phyloP scores from a whole-genome alignment of 2,888 invertebrate species.

The Hanleya hanleyi region DNA sequence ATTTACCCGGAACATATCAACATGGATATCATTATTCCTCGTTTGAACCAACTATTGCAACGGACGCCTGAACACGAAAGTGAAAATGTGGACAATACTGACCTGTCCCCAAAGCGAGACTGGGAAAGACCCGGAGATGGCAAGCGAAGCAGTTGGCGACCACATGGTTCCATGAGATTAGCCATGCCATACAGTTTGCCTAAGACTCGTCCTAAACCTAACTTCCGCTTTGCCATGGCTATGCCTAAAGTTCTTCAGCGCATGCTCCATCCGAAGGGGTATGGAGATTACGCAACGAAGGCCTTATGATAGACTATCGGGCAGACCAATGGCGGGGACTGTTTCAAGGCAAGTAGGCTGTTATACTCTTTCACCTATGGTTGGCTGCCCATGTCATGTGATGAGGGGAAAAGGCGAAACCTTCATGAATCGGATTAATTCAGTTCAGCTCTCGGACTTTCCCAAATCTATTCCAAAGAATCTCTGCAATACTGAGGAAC shows the following conservation, averaged over 20 bases:
- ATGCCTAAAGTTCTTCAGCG: neutral
- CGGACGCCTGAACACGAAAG: neutral
- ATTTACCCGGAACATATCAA: neutral
- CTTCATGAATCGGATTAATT: too few species aligned
- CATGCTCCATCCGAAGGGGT: neutral
- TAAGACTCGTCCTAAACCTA: neutral
- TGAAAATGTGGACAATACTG: neutral
- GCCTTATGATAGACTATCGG: too few species aligned
- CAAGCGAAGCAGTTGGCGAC: neutral
- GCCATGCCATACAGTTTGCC: neutral
- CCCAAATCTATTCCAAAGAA: too few species aligned
- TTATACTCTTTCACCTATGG: too few species aligned
- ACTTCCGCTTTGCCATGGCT: constrained; percentile 7
- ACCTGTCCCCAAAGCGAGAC: neutral
- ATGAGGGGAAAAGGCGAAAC: too few species aligned
- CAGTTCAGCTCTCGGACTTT: too few species aligned
- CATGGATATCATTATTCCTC: neutral
- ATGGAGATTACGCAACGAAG: too few species aligned
- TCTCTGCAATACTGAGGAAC: too few species aligned
- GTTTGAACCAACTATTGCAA: neutral
- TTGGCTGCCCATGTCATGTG: too few species aligned
- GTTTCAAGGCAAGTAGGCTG: too few species aligned
- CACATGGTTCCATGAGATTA: neutral
- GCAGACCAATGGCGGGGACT: too few species aligned
- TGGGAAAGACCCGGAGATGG: neutral